phyloP scores from a whole-genome alignment of 2,113 vertebrate genomes.

The Crypturellus undulatus region DNA sequence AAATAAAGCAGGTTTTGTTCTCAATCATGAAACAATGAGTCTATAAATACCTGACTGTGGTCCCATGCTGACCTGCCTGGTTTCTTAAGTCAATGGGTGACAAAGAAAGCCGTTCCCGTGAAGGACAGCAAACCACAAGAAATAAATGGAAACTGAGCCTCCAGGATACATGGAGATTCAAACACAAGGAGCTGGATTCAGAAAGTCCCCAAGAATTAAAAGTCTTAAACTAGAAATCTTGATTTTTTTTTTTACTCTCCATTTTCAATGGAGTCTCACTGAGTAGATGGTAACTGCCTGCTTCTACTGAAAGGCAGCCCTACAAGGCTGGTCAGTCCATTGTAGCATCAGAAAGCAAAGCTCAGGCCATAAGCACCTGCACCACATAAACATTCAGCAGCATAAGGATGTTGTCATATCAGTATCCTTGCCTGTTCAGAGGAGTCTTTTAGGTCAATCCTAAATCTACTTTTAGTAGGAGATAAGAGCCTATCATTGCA shows the following conservation, averaged over 20 bases:
- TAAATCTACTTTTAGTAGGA: background rate
- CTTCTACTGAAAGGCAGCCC: background rate
- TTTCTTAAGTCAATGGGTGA: background rate
- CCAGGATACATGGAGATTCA: background rate
- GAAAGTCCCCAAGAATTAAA: background rate
- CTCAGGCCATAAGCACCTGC: background rate
- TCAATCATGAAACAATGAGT: background rate
- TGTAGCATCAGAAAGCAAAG: background rate
- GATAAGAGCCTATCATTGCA: background rate
- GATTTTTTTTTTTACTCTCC: background rate
- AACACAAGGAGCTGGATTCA: background rate
- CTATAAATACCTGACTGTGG: background rate
- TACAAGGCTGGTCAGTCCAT: background rate
- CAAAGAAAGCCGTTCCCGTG: background rate
- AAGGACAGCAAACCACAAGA: background rate
- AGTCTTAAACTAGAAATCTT: background rate
- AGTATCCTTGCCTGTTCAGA: background rate
- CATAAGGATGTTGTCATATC: background rate
- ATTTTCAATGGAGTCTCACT: background rate
- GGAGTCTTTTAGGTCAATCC: background rate
- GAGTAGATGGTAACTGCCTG: background rate
- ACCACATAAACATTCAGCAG: background rate
- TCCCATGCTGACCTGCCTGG: background rate
- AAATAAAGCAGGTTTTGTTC: constrained; percentile 4
- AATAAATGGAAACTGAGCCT: background rate